phyloP scores from a whole-genome alignment of 2,113 vertebrate genomes.

The Aegypius monachus region DNA sequence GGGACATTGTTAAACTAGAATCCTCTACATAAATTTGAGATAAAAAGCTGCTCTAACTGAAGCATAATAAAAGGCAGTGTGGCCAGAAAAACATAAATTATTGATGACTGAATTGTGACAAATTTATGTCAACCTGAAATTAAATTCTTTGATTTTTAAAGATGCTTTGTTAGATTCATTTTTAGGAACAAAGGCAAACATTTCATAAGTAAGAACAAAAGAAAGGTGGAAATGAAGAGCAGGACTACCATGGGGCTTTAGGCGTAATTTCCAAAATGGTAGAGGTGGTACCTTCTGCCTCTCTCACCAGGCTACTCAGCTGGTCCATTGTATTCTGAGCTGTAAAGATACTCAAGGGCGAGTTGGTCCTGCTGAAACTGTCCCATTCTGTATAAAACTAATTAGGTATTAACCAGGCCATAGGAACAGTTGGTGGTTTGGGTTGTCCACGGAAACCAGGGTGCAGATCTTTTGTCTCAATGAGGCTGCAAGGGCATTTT shows the following conservation, averaged over 20 bases:
- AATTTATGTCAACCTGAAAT: neutral
- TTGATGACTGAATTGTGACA: neutral
- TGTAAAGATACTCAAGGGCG: neutral
- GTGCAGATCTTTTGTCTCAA: neutral
- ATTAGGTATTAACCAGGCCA: neutral
- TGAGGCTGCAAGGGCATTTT: neutral
- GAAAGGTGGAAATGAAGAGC: neutral
- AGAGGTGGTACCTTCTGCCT: neutral
- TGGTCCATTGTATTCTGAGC: neutral
- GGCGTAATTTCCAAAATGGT: neutral
- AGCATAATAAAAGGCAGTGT: fast-evolving
- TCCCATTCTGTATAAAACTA: neutral
- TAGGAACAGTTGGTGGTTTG: neutral
- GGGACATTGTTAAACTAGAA: neutral
- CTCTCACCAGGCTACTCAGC: neutral
- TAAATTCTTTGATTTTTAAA: neutral
- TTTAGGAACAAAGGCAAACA: neutral
- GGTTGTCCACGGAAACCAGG: neutral
- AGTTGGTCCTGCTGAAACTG: neutral
- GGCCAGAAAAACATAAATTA: neutral
- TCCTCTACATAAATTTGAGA: neutral
- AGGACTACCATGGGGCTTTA: neutral
- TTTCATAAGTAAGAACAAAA: neutral
- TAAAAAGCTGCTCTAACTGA: neutral
- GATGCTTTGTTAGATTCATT: neutral